Conservation (phyloP, 2,888 invertebrate genomes). For the Noctua janthina region DNA sequence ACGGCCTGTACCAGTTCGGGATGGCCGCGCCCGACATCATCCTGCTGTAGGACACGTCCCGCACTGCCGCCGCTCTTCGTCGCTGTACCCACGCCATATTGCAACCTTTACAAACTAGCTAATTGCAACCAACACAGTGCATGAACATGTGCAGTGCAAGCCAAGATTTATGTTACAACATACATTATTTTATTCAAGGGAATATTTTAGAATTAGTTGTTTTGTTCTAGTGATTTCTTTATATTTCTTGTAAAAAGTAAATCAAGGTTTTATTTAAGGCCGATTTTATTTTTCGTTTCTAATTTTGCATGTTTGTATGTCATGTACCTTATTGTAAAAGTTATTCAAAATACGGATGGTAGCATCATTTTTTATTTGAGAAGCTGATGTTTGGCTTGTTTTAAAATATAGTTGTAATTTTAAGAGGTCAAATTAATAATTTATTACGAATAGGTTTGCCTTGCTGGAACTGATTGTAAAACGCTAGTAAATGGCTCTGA, state of each 20-base stretch:
- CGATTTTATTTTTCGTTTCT: slow-evolving; percentile 60
- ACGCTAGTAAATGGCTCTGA: slow-evolving; percentile 34
- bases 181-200: slow-evolving; percentile 43
- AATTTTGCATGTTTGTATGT: slow-evolving; percentile 59
- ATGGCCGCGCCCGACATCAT: slow-evolving; percentile 77
- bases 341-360: slow-evolving; percentile 48
- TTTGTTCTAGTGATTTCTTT: slow-evolving; percentile 67
- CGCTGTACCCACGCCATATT: slow-evolving; percentile 50
- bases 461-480: slow-evolving; percentile 37
- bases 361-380: slow-evolving; percentile 57
- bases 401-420: slow-evolving; percentile 65
- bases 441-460: slow-evolving; percentile 43
- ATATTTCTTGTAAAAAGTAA: slow-evolving; percentile 67
- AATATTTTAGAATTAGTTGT: slow-evolving; percentile 70
- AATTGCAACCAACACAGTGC: slow-evolving; percentile 45
- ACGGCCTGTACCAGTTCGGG: slow-evolving; percentile 74
- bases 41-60: slow-evolving; percentile 68
- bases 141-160: slow-evolving; percentile 42
- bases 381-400: slow-evolving; percentile 45
- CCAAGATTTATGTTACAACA: slow-evolving; percentile 58
- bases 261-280: slow-evolving; percentile 61
- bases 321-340: slow-evolving; percentile 44
- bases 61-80: slow-evolving; percentile 4
- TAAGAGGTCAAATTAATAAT: slow-evolving; percentile 58
- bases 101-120: slow-evolving; percentile 42